These are phyloP conservation scores for Melanostoma mellinum DNA, from an alignment of 2,888 invertebrate species.

Conservation along the genomic window DNA sequence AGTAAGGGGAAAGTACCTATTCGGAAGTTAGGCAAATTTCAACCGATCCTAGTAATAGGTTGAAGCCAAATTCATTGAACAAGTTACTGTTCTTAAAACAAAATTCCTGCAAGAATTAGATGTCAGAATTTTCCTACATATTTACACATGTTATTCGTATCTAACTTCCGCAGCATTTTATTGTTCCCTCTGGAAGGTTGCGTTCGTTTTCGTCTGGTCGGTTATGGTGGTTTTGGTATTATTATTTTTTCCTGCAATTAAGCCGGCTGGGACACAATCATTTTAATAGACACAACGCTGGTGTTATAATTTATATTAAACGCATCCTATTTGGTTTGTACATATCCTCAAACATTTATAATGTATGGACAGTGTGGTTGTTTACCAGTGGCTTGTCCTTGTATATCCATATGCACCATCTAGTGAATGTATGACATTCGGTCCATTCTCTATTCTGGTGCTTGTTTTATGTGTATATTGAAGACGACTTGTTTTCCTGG, in stretches of 20 bases:
- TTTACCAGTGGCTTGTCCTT: background rate
- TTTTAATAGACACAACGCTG: conserved; percentile 80
- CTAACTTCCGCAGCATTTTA: conserved; percentile 58
- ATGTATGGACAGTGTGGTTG: background rate
- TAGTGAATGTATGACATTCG: conserved; percentile 16
- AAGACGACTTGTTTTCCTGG: no score
- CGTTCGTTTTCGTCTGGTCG: conserved; percentile 41
- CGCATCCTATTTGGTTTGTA: conserved; percentile 75
- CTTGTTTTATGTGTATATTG: conserved; percentile 11
- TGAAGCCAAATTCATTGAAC: no score
- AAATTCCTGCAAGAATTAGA: conserved; percentile 63
- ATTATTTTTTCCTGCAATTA: conserved; percentile 61
- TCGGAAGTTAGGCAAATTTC: no score
- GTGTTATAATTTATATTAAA: conserved; percentile 81
- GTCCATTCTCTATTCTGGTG: background rate
- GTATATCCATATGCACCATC: background rate
- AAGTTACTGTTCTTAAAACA: no score
- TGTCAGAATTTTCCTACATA: conserved; percentile 71
- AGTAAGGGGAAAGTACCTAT: no score
- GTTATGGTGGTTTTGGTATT: conserved; percentile 61
- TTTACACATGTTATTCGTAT: conserved; percentile 65
- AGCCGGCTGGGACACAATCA: conserved; percentile 78
- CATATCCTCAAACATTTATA: conserved; percentile 17
- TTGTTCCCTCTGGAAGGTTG: conserved; percentile 56
- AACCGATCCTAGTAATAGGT: no score